Conservation (phyloP, 2,888 invertebrate species). For the Temnothorax unifasciatus region DNA sequence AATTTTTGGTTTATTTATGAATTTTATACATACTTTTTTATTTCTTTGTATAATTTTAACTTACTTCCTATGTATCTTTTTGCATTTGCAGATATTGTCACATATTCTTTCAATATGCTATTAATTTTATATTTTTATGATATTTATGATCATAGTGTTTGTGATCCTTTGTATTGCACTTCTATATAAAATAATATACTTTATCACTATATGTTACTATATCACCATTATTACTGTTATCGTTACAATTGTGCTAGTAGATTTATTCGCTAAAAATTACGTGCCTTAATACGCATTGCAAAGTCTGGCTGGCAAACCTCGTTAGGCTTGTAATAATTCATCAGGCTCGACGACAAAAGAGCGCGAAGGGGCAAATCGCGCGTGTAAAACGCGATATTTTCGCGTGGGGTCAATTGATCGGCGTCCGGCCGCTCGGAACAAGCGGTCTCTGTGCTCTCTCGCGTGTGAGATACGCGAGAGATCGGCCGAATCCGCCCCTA, state of each 20-base stretch:
- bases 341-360: constrained; percentile 1
- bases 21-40: background rate
- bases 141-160: background rate
- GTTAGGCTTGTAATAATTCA: constrained; percentile 20
- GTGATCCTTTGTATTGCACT: background rate
- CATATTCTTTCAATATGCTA: background rate
- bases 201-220: too few relatives aligned
- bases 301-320: background rate
- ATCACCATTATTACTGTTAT: background rate
- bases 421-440: constrained; percentile 19
- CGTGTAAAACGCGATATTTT: constrained; percentile 42
- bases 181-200: background rate
- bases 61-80: background rate
- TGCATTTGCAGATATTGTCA: background rate
- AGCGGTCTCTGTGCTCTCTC: constrained; percentile 16
- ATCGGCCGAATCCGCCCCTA: constrained; percentile 60
- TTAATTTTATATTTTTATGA: background rate
- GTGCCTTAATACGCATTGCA: background rate
- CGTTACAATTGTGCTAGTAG: background rate
- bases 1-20: background rate
- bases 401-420: constrained; percentile 45
- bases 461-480: constrained; percentile 57
- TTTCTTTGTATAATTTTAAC: background rate
- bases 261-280: background rate
- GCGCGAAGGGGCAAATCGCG: background rate